Evolutionary conservation across 2,113 vertebrate species (phyloP), one percentile per base, ranked within the genome.

Genomic region (Pygoscelis antarcticus): DNA sequence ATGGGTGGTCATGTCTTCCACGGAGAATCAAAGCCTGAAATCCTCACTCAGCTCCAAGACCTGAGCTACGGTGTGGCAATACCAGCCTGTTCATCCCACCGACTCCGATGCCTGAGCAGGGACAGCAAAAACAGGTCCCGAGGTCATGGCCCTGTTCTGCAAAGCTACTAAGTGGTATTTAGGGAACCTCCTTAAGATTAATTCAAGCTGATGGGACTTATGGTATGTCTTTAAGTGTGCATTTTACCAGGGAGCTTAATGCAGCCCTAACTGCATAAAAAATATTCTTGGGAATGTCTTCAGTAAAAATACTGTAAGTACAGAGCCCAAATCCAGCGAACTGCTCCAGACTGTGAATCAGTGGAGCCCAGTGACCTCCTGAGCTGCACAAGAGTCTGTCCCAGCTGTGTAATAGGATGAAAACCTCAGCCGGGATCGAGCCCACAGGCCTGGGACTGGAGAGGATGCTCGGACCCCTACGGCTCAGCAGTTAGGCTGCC

Each of bases 401-500:
- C 75, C 62, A 74, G n/a, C 11, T 38, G 44, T 15, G 7, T 29
- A 42, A 29, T 19, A 60, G 19, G 54, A 32, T 46, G 30, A 80
- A 72, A 83, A 14, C 17, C 71, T 52, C 87, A 49, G 16, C 26
- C 27, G 36, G 16, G 55, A 44, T 22, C 26, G 85, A 79, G 47
- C 9, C 36, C 51, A n/a, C 23, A 58, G 46, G 30, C 7, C 19
- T n/a, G 70, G 40, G 51, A 25, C 65, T 4, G 16, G n/a, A 2
- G 7, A 5, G 13, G 40, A 42, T 44, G 40, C 18, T 54, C 5
- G 3, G 51, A 70, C 16, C 11, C 15, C 36, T n/a, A 3, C 0
- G 0, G 22, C 70, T 70, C 6, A 0, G 26, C 32, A 29, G 42
- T 17, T 29, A 49, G 22, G n/a, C 30, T 54, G 26, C 6, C 11